Evolutionary conservation across 2,888 invertebrate species (phyloP), one percentile per base, ranked within the genome.

Genomic region (Pheosia tremula): DNA sequence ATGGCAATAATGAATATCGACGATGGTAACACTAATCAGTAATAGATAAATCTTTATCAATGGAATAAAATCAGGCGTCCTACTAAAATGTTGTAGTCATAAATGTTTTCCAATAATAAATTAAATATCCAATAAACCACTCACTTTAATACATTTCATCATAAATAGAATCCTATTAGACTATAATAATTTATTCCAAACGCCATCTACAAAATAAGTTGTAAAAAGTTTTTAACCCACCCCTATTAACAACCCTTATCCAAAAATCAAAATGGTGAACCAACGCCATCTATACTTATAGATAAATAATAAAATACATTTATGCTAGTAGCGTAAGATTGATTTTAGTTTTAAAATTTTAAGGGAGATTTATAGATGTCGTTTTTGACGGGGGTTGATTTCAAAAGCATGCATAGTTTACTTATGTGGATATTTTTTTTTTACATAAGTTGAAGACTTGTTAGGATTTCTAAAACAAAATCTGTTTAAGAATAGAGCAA

Each of bases 351-450:
- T 66, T 52, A 4, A 9, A 8, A 0, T 53, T 43, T 58, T 82
- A 83, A 65, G 87, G 88, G 87, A 84, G 64, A 81, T 60, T 64
- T 64, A 60, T 73, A 89, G 90, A 88, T 89, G 90, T 81, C 89
- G 79, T 47, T 52, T 57, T 54, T 58, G 67, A 67, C 66, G 67
- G 57, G 68, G 75, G 72, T 62, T 47, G 67, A 36, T 65, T 59
- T 10, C 36, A 8, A 38, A n/a, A 4, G 13, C 39, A 11, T 55
- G 13, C 41, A 24, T 24, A 24, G 2, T 24, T 24, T 24, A 24
- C 24, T 24, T 24, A 24, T 24, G 24, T 24, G 24, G 24, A 24
- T 24, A 24, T 24, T 24, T 24, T 24, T 24, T 24, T 24, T 24
- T 24, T 24, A 24, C 2, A 24, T 1, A 24, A 24, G 24, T 24